Percentiles rank a stretch among this genome's conserved stretches.
These are phyloP conservation scores for Tuberolachnus salignus DNA, from an alignment of 2,888 invertebrate species.

Conservation along the genomic window DNA sequence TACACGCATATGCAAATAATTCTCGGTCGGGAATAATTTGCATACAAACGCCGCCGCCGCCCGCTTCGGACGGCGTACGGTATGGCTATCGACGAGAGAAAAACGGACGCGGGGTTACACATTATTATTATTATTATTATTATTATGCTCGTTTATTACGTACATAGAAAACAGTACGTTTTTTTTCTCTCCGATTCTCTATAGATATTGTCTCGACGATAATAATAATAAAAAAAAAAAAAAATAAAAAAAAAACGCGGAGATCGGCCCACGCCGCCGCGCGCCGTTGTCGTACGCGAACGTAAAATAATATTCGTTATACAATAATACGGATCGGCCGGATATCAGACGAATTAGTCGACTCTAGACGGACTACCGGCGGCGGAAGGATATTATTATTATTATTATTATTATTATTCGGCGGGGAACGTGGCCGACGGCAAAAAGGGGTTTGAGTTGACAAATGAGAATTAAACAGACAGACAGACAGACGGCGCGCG, in stretches of 20 bases:
- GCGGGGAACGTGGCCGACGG: slow-evolving; percentile 22
- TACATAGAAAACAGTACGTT: too few species aligned
- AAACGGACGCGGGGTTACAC: neutral
- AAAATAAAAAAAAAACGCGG: too few species aligned
- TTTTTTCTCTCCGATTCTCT: too few species aligned
- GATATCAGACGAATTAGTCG: neutral
- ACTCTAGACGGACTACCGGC: slow-evolving; percentile 27
- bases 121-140: neutral
- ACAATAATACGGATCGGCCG: neutral
- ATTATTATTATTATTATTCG: slow-evolving; percentile 19
- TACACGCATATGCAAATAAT: slow-evolving; percentile 30
- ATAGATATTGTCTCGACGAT: too few species aligned
- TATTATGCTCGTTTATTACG: neutral
- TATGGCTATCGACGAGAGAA: slow-evolving; percentile 33
- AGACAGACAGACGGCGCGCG: slow-evolving; percentile 11
- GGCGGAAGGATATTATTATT: neutral
- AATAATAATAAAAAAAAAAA: too few species aligned
- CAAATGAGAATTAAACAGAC: slow-evolving; percentile 53
- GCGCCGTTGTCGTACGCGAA: neutral
- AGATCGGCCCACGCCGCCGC: too few species aligned
- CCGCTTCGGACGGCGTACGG: slow-evolving; percentile 9
- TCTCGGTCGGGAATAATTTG: slow-evolving; percentile 7
- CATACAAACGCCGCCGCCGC: slow-evolving; percentile 48
- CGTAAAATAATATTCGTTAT: neutral
- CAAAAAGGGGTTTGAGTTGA: slow-evolving; percentile 48